Percentiles rank a stretch among this genome's conserved stretches.
phyloP scores from a whole-genome alignment of 2,888 invertebrate species.

The Dasysyrphus albostriatus region DNA sequence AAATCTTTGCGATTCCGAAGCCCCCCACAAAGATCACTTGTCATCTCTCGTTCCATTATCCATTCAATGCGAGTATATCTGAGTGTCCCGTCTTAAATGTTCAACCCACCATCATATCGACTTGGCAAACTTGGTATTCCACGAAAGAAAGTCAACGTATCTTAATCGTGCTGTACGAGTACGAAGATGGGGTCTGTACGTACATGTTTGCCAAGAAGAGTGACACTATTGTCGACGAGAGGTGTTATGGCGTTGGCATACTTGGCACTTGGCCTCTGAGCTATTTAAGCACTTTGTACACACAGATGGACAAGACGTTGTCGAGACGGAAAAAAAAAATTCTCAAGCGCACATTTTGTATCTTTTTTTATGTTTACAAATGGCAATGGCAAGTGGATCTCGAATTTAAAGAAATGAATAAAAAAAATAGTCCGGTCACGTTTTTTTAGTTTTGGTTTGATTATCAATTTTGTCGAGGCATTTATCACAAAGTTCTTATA shows the following conservation, averaged over 20 bases:
- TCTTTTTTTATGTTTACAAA: conserved; percentile 42
- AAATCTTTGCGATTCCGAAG: conserved; percentile 59
- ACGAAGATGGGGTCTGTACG: conserved; percentile 12
- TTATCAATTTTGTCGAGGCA: background rate
- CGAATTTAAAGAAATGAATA: background rate
- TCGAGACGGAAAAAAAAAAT: conserved; percentile 20
- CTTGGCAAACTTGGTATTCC: conserved; percentile 62
- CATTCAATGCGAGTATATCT: conserved; percentile 60
- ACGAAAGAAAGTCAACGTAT: conserved; percentile 69
- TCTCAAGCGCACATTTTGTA: conserved; percentile 45
- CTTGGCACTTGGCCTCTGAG: conserved; percentile 55
- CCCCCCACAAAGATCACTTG: conserved; percentile 63
- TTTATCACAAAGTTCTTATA: background rate
- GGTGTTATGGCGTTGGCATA: conserved; percentile 69
- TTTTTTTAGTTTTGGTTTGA: conserved; percentile 19
- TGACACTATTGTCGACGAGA: conserved; percentile 69
- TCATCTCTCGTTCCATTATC: conserved; percentile 70
- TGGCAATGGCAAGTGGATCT: conserved; percentile 4
- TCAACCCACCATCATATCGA: conserved; percentile 23
- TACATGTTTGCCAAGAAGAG: conserved; percentile 57
- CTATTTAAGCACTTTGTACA: conserved; percentile 39
- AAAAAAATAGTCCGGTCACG: conserved; percentile 56
- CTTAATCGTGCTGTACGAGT: conserved; percentile 41
- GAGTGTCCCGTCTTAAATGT: conserved; percentile 16
- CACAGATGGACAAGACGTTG: conserved; percentile 17